Evolutionary conservation across 2,797 vertebrate genomes (phyloP).

Genomic region (Micromesistius poutassou): DNA sequence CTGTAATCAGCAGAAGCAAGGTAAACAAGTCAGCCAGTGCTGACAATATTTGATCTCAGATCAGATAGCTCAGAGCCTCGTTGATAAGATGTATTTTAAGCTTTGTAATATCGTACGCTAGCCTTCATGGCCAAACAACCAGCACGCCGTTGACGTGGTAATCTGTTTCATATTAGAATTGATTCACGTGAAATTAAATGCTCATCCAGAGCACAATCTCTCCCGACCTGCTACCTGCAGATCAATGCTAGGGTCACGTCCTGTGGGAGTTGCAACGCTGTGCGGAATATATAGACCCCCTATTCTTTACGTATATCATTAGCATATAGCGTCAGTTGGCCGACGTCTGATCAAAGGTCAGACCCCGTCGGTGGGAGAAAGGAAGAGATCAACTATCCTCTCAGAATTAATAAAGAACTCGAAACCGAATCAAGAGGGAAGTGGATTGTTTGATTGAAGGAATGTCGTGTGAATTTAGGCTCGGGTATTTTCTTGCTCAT

Average conservation of each 20-base stretch:
- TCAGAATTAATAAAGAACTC: not conserved
- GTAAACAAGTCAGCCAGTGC: conserved; percentile 34
- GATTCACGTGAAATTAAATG: conserved; percentile 14
- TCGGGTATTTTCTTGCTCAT: too few species aligned
- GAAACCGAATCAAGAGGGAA: too few species aligned
- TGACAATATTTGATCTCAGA: conserved; percentile 23
- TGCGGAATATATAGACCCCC: not conserved
- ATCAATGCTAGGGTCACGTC: not conserved
- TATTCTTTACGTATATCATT: not conserved
- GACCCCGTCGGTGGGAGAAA: too few species aligned
- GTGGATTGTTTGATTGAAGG: too few species aligned
- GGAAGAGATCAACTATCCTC: not conserved
- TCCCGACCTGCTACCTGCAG: not conserved
- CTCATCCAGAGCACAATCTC: conserved; percentile 7
- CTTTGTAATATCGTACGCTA: not conserved
- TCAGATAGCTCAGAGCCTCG: conserved; percentile 7
- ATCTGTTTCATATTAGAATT: conserved; percentile 17
- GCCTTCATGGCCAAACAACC: not conserved
- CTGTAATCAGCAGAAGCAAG: conserved; percentile 23
- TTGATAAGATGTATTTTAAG: conserved; percentile 19
- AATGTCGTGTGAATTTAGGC: too few species aligned
- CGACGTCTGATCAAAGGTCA: too few species aligned
- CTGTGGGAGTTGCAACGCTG: not conserved
- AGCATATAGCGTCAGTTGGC: too few species aligned
- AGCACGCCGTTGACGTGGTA: conserved; percentile 7